A percentile compares a stretch with the other conserved stretches of the same genome.
These are phyloP conservation scores for Macropodus opercularis DNA, from an alignment of 2,797 vertebrate species.

Conservation along the genomic window DNA sequence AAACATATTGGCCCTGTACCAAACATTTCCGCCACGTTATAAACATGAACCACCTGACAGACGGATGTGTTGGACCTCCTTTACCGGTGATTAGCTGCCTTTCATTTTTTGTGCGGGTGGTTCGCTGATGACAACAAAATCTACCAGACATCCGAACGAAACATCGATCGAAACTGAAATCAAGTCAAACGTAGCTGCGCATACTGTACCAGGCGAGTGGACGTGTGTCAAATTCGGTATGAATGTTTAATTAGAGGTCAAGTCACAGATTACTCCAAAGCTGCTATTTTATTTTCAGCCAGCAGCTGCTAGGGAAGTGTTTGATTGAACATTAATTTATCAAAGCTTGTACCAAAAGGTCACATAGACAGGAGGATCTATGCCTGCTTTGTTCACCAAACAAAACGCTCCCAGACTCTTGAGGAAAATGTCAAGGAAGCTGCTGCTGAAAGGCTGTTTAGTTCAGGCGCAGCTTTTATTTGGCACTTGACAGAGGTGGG, in stretches of 20 bases:
- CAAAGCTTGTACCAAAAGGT: slow-evolving; percentile 62
- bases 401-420: slow-evolving; percentile 46
- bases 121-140: background rate
- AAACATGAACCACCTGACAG: too few relatives aligned
- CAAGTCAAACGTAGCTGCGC: slow-evolving; percentile 3
- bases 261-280: background rate
- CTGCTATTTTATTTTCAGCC: slow-evolving; percentile 15
- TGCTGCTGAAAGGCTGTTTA: slow-evolving; percentile 34
- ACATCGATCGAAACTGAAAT: too few relatives aligned
- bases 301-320: slow-evolving; percentile 11
- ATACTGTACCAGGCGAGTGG: slow-evolving; percentile 5
- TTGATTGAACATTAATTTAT: slow-evolving; percentile 46
- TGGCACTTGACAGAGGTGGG: slow-evolving; percentile 33
- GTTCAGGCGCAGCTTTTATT: slow-evolving; percentile 27
- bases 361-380: slow-evolving; percentile 40
- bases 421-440: slow-evolving; percentile 65
- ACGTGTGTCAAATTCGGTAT: background rate
- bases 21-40: too few relatives aligned
- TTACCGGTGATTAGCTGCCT: background rate
- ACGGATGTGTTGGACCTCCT: background rate
- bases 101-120: background rate
- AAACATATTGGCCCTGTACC: too few relatives aligned
- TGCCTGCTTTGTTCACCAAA: slow-evolving; percentile 51
- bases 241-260: background rate
- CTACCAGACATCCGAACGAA: background rate